These are phyloP conservation scores for Zelleria hepariella DNA, from an alignment of 2,888 invertebrate species.

Conservation along the genomic window DNA sequence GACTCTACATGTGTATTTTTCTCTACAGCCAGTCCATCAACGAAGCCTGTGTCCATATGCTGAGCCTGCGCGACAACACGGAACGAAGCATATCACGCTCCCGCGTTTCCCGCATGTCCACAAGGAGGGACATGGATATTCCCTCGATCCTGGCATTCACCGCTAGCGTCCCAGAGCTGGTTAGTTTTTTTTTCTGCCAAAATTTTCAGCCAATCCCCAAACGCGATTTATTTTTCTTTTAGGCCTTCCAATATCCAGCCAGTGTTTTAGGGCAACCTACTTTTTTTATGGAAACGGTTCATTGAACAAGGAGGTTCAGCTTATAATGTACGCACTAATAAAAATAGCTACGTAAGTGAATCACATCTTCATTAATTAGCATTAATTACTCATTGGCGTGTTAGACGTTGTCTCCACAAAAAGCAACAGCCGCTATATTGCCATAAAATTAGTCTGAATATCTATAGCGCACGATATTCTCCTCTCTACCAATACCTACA, in stretches of 20 bases:
- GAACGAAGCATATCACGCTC: slow-evolving; percentile 57
- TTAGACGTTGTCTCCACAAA: not conserved
- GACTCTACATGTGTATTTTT: not conserved
- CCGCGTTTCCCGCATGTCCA: slow-evolving; percentile 51
- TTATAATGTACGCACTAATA: not conserved
- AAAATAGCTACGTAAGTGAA: not conserved
- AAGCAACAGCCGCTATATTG: not conserved
- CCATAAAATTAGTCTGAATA: not conserved
- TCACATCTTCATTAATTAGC: not conserved
- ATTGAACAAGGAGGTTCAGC: too few relatives aligned
- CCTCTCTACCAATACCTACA: too few relatives aligned
- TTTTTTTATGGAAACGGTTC: not conserved
- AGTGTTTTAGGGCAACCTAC: not conserved
- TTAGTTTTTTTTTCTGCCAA: slow-evolving; percentile 1
- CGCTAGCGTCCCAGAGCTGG: slow-evolving; percentile 21
- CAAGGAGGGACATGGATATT: slow-evolving; percentile 60
- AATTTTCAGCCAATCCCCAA: not conserved
- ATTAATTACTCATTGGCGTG: not conserved
- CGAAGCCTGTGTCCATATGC: slow-evolving; percentile 46
- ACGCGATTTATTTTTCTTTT: too few relatives aligned
- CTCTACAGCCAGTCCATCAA: slow-evolving; percentile 12
- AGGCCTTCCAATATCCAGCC: not conserved
- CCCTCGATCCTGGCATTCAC: slow-evolving; percentile 57
- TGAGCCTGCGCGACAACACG: slow-evolving; percentile 44
- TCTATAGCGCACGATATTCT: not conserved